Conservation (phyloP, 2,797 vertebrate species). For the Cirrhinus mrigala region DNA sequence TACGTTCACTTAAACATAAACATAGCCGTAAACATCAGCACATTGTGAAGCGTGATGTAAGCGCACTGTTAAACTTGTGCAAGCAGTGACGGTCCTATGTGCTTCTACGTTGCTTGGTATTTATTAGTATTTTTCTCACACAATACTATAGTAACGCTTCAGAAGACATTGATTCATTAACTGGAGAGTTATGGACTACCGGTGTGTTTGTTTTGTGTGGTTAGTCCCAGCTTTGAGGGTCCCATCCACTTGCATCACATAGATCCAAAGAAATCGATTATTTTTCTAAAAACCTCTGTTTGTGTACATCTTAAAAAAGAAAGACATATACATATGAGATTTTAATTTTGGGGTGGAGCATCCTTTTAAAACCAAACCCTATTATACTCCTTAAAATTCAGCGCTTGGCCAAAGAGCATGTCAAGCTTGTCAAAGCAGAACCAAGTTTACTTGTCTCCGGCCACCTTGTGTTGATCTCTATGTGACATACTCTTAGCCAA, state of each 20-base stretch:
- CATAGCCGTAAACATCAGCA: background rate
- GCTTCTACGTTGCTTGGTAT: background rate
- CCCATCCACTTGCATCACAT: background rate
- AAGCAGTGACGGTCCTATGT: background rate
- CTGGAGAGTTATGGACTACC: background rate
- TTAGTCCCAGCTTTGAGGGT: background rate
- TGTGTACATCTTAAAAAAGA: background rate
- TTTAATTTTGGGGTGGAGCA: background rate
- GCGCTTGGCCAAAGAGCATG: background rate
- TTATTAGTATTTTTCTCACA: background rate
- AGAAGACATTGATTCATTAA: background rate
- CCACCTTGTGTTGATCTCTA: conserved; percentile 28
- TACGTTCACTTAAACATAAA: background rate
- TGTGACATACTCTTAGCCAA: conserved; percentile 7
- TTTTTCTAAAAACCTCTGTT: background rate
- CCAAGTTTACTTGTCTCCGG: conserved; percentile 20
- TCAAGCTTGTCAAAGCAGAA: conserved; percentile 14
- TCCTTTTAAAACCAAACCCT: background rate
- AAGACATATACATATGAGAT: background rate
- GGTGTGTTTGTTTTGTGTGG: background rate
- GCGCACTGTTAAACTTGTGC: background rate
- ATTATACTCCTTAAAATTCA: conserved; percentile 6
- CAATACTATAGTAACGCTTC: background rate
- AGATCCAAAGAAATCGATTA: background rate
- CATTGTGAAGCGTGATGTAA: background rate